Evolutionary conservation across 2,113 vertebrate species (phyloP).

Genomic region (Varanus komodoensis): DNA sequence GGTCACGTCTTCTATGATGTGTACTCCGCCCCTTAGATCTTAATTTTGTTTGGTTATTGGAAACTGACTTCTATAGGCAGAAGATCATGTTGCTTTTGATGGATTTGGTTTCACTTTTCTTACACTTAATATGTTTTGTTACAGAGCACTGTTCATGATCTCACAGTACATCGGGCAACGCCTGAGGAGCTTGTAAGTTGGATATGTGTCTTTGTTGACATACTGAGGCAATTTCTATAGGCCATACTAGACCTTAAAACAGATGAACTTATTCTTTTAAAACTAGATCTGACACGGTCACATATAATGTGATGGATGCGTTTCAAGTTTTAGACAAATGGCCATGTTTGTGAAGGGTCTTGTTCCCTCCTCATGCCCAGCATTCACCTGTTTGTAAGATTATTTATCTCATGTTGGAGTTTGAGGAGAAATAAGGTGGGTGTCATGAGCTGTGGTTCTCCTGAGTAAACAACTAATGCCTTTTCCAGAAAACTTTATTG

Average conservation of each 20-base stretch:
- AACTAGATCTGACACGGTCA: not conserved
- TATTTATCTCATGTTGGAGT: not conserved
- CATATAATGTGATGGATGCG: not conserved
- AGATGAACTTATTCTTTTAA: not conserved
- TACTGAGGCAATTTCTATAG: not conserved
- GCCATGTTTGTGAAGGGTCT: not conserved
- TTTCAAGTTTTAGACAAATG: not conserved
- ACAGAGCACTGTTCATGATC: constrained; percentile 88
- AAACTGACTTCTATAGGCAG: not conserved
- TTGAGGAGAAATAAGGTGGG: not conserved
- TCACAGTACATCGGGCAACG: constrained; percentile 87
- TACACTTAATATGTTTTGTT: constrained; percentile 30
- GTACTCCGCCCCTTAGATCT: not conserved
- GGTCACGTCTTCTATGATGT: not conserved
- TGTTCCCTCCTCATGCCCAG: not conserved
- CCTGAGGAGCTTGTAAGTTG: constrained; percentile 89
- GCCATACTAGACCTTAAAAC: too few species aligned
- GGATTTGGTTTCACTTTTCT: not conserved
- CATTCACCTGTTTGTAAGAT: too few species aligned
- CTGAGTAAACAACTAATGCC: too few species aligned
- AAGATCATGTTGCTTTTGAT: not conserved
- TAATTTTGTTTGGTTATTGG: not conserved
- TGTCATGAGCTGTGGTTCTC: too few species aligned
- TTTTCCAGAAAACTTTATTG: too few species aligned
- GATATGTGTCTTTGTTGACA: not conserved